These are phyloP conservation scores for Protobothrops flavoviridis DNA, from an alignment of 2,113 vertebrate species.

Conservation along the genomic window DNA sequence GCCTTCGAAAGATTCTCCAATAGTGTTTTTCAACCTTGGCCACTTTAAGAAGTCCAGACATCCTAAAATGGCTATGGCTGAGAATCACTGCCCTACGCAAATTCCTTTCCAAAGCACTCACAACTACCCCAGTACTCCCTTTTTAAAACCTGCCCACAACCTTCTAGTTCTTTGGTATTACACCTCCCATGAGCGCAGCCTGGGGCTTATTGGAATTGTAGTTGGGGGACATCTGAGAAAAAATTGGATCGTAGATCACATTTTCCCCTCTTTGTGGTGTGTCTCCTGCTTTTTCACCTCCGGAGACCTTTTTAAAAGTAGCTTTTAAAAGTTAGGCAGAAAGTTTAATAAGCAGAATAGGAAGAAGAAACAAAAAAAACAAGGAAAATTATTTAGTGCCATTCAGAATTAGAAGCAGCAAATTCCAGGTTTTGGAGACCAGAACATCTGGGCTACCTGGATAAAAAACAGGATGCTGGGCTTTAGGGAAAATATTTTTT, in stretches of 20 bases:
- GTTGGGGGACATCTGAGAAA: background rate
- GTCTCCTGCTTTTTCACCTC: background rate
- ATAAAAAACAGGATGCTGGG: background rate
- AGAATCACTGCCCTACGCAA: background rate
- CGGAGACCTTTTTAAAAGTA: background rate
- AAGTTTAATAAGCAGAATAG: background rate
- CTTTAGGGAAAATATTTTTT: background rate
- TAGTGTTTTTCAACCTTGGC: no score
- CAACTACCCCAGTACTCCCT: background rate
- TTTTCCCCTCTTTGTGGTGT: background rate
- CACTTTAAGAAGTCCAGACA: background rate
- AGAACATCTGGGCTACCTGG: background rate
- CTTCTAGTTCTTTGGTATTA: background rate
- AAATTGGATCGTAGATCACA: background rate
- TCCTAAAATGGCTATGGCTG: background rate
- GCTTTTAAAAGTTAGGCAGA: background rate
- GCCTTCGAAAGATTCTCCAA: no score
- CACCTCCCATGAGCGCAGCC: background rate
- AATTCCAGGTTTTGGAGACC: background rate
- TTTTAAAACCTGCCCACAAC: background rate
- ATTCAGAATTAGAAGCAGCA: background rate
- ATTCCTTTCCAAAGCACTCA: background rate
- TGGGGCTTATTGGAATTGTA: background rate
- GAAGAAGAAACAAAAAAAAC: no score
- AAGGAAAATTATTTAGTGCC: background rate